These are phyloP conservation scores for Rhinolophus sinicus DNA, from an alignment of 2,113 vertebrate genomes.

Conservation along the genomic window DNA sequence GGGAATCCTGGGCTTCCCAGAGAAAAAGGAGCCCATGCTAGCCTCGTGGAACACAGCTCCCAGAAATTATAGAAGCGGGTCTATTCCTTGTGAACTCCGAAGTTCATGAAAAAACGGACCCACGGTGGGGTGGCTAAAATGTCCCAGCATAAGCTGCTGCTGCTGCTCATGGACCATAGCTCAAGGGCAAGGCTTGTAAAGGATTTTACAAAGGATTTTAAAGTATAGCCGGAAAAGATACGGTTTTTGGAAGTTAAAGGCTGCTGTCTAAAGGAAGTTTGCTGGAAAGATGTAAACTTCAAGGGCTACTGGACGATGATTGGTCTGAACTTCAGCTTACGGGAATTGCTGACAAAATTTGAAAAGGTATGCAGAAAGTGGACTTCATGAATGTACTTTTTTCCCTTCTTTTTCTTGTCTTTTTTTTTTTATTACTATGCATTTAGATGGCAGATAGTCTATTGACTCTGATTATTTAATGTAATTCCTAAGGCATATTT, in stretches of 20 bases:
- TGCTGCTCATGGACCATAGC: conserved; percentile 59
- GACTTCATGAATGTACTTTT: conserved; percentile 34
- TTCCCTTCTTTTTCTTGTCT: neutral
- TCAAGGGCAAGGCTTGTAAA: conserved; percentile 72
- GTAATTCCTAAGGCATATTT: neutral
- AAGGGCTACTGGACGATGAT: conserved; percentile 91
- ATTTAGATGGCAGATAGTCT: neutral
- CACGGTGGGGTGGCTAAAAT: conserved; percentile 73
- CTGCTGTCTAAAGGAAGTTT: conserved; percentile 78
- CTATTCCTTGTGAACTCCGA: neutral
- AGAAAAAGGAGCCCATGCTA: conserved; percentile 62
- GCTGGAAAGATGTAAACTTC: conserved; percentile 86
- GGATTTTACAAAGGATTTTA: conserved; percentile 67
- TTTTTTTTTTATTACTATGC: neutral
- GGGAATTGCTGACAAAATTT: conserved; percentile 93
- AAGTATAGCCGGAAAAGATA: conserved; percentile 78
- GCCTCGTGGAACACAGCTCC: conserved; percentile 74
- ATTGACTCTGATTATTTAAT: neutral
- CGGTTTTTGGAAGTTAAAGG: conserved; percentile 67
- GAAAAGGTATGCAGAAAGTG: conserved; percentile 93
- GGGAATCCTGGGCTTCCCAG: conserved; percentile 59
- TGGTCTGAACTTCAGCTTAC: conserved; percentile 95
- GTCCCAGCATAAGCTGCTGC: conserved; percentile 60
- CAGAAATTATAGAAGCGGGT: conserved; percentile 58
- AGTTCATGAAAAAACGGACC: conserved; percentile 60